Evolutionary conservation across 1,140 invertebrate genomes (phyloP), one percentile per base, ranked within the genome.

Genomic region (Aricia agestis): DNA sequence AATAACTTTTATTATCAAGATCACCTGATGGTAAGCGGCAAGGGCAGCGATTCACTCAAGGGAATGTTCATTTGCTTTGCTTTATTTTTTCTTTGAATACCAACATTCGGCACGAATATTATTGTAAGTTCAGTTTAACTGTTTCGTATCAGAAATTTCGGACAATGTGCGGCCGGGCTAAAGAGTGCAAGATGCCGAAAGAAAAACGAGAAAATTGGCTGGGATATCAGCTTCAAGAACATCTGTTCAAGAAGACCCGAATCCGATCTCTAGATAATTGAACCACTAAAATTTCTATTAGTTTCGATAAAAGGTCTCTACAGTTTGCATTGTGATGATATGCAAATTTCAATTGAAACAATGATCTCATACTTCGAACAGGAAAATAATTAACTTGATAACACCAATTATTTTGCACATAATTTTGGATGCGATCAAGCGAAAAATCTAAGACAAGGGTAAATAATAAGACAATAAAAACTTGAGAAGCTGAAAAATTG

Each of bases 391-490:
- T 52, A 52, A 1, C 11, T 1, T 52, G 13, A 52, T 52, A 52
- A 52, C 11, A 15, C 36, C 5, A 36, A 15, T 17, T 57, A 59
- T 17, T 19, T 59, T 6, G 58, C 18, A 19, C 3, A 17, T 18
- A 59, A 18, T 59, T 59, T 59, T 18, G 58, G 19, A 19, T 0
- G 59, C 59, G 17, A 63, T 63, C 18, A 63, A 19, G 59, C 59
- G 18, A 17, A 11, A 63, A 25, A 63, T 63, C 59, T 63, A 63
- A 25, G 19, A 63, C 59, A 63, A 63, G 59, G 59, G 59, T 25
- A 25, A 63, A 63, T 63, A 18, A 19, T 63, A 18, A 19, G 11
- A 63, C 18, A 63, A 63, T 63, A 18, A 19, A 63, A 63, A 63
- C 10, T 11, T 19, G 59, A 63, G 17, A 63, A 18, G 19, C 10